Conservation (phyloP, 1,140 invertebrate species). For the Drosophila pseudoananassae region DNA sequence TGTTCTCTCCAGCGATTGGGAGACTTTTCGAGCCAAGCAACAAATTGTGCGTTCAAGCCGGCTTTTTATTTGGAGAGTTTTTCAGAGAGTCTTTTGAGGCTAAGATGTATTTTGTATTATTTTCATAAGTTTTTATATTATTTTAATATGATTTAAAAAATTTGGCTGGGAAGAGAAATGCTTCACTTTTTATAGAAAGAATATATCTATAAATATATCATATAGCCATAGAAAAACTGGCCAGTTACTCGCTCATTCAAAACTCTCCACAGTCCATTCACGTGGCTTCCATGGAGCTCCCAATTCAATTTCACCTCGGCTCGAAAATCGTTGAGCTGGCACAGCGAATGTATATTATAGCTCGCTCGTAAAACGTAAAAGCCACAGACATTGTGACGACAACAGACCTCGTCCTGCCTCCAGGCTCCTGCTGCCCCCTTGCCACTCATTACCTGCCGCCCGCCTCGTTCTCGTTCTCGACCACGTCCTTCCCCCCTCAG, state of each 20-base stretch:
- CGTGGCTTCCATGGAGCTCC: neutral
- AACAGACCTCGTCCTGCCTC: conserved; percentile 29
- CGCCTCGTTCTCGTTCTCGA: neutral
- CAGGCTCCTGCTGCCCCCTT: neutral
- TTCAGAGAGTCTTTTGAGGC: neutral
- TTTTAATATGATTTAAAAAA: neutral
- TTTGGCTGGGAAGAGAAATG: too few relatives aligned
- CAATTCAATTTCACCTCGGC: conserved; percentile 42
- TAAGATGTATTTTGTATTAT: neutral
- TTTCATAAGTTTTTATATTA: neutral
- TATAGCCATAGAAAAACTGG: neutral
- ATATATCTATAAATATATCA: too few relatives aligned
- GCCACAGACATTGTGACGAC: conserved; percentile 77
- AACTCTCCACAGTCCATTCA: conserved; percentile 50
- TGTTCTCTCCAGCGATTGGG: conserved; percentile 24
- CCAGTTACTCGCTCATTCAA: conserved; percentile 25
- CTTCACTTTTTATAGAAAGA: too few relatives aligned
- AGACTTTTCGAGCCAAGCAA: conserved; percentile 59
- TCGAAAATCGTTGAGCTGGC: conserved; percentile 24
- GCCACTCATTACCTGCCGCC: neutral
- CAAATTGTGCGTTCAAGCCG: conserved; percentile 63
- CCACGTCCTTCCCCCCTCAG: conserved; percentile 7
- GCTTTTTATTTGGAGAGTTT: conserved; percentile 42
- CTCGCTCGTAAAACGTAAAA: conserved; percentile 64
- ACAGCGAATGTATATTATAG: conserved; percentile 50